Percentiles rank a stretch among this genome's conserved stretches.
phyloP scores from a whole-genome alignment of 2,113 vertebrate genomes.

The Triplophysa rosa region DNA sequence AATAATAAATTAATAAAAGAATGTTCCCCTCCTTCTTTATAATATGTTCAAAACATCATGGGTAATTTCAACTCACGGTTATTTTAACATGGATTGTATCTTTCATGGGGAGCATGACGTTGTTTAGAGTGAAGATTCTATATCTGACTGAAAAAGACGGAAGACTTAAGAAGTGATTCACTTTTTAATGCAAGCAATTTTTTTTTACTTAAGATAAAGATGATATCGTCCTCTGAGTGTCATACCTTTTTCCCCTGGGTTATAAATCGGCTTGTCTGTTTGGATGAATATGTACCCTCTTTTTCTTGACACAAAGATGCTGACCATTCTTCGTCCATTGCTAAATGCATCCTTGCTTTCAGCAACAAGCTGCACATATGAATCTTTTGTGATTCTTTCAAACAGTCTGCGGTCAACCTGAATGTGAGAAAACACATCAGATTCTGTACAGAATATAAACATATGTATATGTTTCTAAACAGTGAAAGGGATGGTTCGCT shows the following conservation, averaged over 20 bases:
- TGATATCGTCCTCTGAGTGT: too few relatives aligned
- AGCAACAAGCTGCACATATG: constrained; percentile 57
- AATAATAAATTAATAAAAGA: constrained; percentile 10
- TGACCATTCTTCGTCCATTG: rapidly evolving
- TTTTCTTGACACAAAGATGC: constrained; percentile 65
- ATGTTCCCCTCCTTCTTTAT: background rate
- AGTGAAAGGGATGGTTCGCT: background rate
- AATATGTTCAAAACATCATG: background rate
- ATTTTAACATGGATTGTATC: constrained; percentile 62
- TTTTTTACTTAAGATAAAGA: too few relatives aligned
- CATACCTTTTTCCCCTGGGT: constrained; percentile 67
- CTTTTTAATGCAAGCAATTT: background rate
- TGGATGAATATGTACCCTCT: constrained; percentile 64
- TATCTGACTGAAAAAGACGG: constrained; percentile 62
- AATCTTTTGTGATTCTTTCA: background rate
- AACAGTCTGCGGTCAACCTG: constrained; percentile 55
- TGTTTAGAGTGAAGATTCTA: constrained; percentile 71
- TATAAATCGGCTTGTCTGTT: constrained; percentile 73
- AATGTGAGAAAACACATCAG: background rate
- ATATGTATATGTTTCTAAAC: background rate
- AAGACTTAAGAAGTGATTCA: background rate
- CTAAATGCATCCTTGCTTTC: constrained; percentile 52
- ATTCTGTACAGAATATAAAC: background rate
- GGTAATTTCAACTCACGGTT: constrained; percentile 59
- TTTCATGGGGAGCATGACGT: constrained; percentile 64